A percentile compares a stretch with the other conserved stretches of the same genome.
Conservation (phyloP, 2,113 vertebrate species). For the Tupaia tana region DNA sequence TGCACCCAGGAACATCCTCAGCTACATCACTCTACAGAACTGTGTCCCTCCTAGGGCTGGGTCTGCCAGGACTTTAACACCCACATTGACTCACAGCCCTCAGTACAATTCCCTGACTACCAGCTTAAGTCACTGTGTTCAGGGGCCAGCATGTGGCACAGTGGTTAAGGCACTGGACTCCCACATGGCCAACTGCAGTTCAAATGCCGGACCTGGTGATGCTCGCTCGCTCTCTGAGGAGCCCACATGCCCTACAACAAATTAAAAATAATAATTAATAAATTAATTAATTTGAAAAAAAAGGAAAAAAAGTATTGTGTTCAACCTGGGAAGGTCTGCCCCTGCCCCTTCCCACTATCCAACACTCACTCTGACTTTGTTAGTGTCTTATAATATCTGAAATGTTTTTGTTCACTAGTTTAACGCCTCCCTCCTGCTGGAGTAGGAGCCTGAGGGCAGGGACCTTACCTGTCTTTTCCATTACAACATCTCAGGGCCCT, state of each 20-base stretch:
- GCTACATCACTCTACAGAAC: not conserved
- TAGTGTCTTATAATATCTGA: not conserved
- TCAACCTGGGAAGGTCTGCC: too few relatives aligned
- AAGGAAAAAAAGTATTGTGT: too few relatives aligned
- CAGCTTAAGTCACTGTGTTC: not conserved
- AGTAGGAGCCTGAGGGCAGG: not conserved
- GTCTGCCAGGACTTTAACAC: not conserved
- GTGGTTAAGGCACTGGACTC: too few relatives aligned
- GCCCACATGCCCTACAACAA: too few relatives aligned
- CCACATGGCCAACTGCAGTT: too few relatives aligned
- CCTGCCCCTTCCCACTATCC: not conserved
- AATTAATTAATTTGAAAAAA: too few relatives aligned
- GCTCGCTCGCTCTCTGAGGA: too few relatives aligned
- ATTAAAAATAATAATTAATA: too few relatives aligned
- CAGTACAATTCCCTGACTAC: too few relatives aligned
- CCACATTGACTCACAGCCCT: not conserved
- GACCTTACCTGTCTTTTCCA: not conserved
- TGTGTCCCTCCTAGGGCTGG: not conserved
- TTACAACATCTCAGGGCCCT: not conserved
- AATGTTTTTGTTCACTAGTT: too few relatives aligned
- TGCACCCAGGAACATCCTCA: rapidly evolving
- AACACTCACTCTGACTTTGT: not conserved
- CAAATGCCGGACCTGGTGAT: too few relatives aligned
- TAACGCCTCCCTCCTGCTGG: not conserved
- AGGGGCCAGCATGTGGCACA: too few relatives aligned